Evolutionary conservation across 2,888 invertebrate genomes (phyloP), one percentile per base, ranked within the genome.

Genomic region (Andrena chrysosceles): DNA sequence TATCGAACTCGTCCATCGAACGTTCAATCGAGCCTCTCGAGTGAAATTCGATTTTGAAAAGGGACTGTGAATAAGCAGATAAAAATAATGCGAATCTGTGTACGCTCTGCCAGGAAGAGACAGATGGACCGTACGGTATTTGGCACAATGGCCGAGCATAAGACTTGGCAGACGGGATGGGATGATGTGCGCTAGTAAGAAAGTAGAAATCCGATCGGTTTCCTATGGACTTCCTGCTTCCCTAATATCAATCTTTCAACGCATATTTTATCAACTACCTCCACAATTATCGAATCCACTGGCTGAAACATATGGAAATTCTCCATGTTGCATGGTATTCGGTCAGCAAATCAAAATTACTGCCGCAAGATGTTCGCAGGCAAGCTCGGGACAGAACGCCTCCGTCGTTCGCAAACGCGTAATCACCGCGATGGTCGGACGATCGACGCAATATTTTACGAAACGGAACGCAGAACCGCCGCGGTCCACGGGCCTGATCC

Each of bases 121-220:
- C 80, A 88, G 86, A 88, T 86, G 86, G 86, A 82, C 79, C 83
- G 86, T 68, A 60, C 81, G 88, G 87, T 88, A 88, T 88, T 88
- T 88, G 88, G 88, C 88, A 88, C 88, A 85, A 86, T 85, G 73
- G 82, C 76, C 88, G 78, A 77, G 83, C 86, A 88, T 88, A 83
- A 86, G 80, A 88, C 83, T 88, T 88, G 88, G 88, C 88, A 88
- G 77, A 81, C 78, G 64, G 42, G 42, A 59, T 69, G 75, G 64
- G 69, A 86, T 86, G 85, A 86, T 77, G 82, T 76, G 77, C 86
- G 79, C 56, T 35, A 54, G 71, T 85, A 81, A 85, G 88, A 88
- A 88, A 88, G 88, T 85, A 85, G 88, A 88, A 88, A 88, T 87
- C 85, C 74, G 87, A 87, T 87, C 85, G 80, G 85, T 75, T 59